Conservation (phyloP, 1,140 invertebrate species). For the Scylla paramamosain region DNA sequence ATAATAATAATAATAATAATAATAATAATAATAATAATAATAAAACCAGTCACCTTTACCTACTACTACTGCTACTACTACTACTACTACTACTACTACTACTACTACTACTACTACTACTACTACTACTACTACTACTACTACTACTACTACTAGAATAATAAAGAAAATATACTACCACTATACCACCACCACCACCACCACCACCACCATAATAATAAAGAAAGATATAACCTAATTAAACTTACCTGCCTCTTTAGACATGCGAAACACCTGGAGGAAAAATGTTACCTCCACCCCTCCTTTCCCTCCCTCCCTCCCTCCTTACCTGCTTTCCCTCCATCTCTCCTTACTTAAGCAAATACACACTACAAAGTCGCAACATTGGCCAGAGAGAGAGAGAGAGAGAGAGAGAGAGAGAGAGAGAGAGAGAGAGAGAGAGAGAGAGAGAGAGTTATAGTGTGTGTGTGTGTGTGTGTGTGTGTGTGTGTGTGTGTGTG, state of each 20-base stretch:
- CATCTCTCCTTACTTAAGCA: neutral
- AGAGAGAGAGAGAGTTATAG: no score
- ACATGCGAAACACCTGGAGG: neutral
- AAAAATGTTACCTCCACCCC: neutral
- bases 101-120: constrained; percentile 30
- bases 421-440: no score
- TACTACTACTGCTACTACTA: constrained; percentile 42
- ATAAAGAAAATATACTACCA: neutral
- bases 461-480: no score
- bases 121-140: constrained; percentile 37
- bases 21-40: no score
- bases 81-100: constrained; percentile 35
- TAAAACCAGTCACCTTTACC: neutral
- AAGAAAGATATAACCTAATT: neutral
- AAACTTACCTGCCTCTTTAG: no score
- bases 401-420: no score
- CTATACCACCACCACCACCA: neutral
- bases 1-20: no score
- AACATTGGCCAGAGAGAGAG: no score
- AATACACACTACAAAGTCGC: no score
- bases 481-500: no score
- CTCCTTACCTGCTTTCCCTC: neutral
- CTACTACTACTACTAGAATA: neutral
- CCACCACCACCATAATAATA: neutral
- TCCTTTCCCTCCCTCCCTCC: neutral